Evolutionary conservation across 1,140 invertebrate genomes (phyloP).

Genomic region (Drosophila nebulosa): DNA sequence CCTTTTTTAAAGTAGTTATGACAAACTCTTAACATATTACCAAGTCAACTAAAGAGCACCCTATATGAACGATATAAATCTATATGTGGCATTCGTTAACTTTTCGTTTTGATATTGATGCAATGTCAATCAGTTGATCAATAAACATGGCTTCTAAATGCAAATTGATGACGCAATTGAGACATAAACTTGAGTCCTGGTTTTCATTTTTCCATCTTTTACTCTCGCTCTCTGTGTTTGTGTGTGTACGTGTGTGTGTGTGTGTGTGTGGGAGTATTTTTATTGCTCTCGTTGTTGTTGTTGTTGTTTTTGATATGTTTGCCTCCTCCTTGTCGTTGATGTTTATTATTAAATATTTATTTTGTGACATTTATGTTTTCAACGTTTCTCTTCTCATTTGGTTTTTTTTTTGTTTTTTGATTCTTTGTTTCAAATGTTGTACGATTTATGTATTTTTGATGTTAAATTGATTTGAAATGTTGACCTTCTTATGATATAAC

Average conservation of each 20-base stretch:
- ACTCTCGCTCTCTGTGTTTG: not conserved
- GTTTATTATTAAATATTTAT: conserved; percentile 73
- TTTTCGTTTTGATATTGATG: conserved; percentile 47
- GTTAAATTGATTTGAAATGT: conserved; percentile 48
- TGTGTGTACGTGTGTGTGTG: not conserved
- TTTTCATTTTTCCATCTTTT: not conserved
- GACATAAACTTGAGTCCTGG: conserved; percentile 6
- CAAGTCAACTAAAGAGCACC: not conserved
- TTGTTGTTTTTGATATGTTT: conserved; percentile 21
- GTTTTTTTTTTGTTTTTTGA: not conserved
- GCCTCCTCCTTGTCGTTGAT: conserved; percentile 41
- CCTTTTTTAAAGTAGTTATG: too few species aligned
- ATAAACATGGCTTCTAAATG: conserved; percentile 35
- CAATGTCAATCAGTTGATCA: conserved; percentile 50
- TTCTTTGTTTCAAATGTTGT: conserved; percentile 11
- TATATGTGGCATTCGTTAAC: conserved; percentile 31
- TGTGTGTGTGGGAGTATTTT: not conserved
- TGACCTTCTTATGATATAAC: conserved; percentile 52
- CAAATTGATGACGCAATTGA: conserved; percentile 55
- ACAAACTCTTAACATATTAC: too few species aligned
- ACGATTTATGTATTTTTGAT: conserved; percentile 58
- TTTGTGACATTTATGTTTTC: conserved; percentile 42
- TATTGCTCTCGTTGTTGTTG: conserved; percentile 30
- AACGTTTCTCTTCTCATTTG: conserved; percentile 14
- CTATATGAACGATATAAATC: not conserved